phyloP scores from a whole-genome alignment of 2,797 vertebrate genomes.

The Characodon lateralis region DNA sequence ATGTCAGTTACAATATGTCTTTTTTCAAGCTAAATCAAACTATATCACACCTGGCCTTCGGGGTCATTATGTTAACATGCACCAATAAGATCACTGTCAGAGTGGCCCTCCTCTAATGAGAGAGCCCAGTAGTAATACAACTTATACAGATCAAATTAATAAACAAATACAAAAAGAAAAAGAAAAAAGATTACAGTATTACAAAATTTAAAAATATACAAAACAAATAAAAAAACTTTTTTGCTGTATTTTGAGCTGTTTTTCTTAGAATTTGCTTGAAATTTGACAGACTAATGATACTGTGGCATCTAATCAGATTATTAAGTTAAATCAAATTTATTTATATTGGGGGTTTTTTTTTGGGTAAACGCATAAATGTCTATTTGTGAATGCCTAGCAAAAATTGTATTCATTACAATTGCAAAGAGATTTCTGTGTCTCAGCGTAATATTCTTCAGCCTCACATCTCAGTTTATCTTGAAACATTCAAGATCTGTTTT shows the following conservation, averaged over 20 bases:
- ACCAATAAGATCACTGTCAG: neutral
- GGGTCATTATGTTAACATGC: neutral
- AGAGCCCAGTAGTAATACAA: neutral
- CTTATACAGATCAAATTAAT: neutral
- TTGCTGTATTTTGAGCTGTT: neutral
- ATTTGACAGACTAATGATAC: neutral
- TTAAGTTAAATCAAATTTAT: neutral
- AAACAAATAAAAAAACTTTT: neutral
- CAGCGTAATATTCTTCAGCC: neutral
- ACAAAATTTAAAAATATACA: no score
- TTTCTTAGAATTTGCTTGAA: neutral
- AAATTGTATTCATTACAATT: neutral
- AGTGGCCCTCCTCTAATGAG: neutral
- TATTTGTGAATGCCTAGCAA: neutral
- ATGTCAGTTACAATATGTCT: neutral
- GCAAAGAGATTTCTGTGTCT: neutral
- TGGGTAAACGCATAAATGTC: neutral
- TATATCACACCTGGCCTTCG: neutral
- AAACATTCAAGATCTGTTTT: conserved; percentile 34
- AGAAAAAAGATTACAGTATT: neutral
- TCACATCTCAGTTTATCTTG: conserved; percentile 32
- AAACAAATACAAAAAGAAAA: neutral
- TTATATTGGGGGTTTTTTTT: neutral
- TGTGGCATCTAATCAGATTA: neutral
- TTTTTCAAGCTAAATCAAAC: neutral